Evolutionary conservation across 2,888 invertebrate species (phyloP), one percentile per base, ranked within the genome.

Genomic region (Iphiclides podalirius): DNA sequence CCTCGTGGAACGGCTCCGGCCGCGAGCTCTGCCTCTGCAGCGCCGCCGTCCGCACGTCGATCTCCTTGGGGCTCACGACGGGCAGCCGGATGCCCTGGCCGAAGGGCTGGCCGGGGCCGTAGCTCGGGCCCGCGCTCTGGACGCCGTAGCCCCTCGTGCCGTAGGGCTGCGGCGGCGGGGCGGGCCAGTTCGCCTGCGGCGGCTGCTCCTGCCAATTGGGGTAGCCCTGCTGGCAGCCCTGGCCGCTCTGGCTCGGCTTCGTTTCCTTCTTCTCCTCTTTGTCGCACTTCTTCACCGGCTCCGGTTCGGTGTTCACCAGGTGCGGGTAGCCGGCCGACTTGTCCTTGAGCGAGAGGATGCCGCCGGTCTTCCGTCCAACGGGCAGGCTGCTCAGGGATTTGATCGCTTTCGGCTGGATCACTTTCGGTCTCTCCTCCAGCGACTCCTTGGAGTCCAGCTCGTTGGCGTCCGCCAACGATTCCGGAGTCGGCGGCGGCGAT

Each of bases 301-400:
- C 82, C 0, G 86, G 76, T 0, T 86, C 85, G 0, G 73, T 74
- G 62, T 88, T 84, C 16, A 86, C 87, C 0, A 90, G 65, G 57
- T 90, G 90, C 0, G 90, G 89, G 58, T 90, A 90, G 0, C 89
- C 90, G 1, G 83, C 83, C 0, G 89, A 89, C 40, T 89, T 89
- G 65, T 90, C 89, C 48, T 90, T 90, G 1, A 90, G 70, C 0
- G 89, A 85, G n/a, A 90, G 81, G 11, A 90, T 90, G 11, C 89
- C 89, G 6, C 89, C 89, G 0, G 89, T 89, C 55, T 89, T 89
- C 13, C 83, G 70, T 16, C 89, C 89, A 0, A 86, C 50, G 0
- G 88, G 87, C 0, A 89, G 55, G 55, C 79, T 79, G 15, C 80
- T 76, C n/a, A 89, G 69, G 0, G 85, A 86, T 41, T 88, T 88